Percentiles rank a stretch among this genome's conserved stretches.
Evolutionary conservation across 2,113 vertebrate species (phyloP).

Genomic region (Phodopus roborovskii): DNA sequence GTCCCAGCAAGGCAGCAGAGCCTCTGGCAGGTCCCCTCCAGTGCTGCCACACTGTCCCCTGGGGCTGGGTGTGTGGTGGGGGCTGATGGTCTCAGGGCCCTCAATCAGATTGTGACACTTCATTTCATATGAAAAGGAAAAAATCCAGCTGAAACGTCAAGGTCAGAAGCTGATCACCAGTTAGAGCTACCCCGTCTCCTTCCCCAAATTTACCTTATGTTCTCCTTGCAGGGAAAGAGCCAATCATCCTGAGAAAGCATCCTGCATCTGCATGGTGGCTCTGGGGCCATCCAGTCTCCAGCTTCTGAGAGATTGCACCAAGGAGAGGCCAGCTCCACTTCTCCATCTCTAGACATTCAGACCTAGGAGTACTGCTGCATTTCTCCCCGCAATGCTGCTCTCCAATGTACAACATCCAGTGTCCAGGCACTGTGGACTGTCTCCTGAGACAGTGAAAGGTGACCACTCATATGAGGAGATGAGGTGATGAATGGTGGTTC

Average conservation of each 20-base stretch:
- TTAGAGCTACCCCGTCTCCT: background rate
- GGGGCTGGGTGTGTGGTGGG: background rate
- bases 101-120: background rate
- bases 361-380: background rate
- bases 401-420: background rate
- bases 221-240: background rate
- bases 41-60: background rate
- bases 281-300: background rate
- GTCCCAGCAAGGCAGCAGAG: background rate
- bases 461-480: background rate
- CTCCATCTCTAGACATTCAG: background rate
- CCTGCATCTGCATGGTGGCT: background rate
- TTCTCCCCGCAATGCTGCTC: background rate
- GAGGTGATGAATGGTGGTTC: background rate
- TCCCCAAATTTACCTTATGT: background rate
- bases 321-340: background rate
- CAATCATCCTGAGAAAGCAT: background rate
- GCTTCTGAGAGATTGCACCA: background rate
- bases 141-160: background rate
- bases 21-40: background rate
- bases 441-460: background rate
- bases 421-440: background rate
- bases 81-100: background rate
- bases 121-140: conserved; percentile 31
- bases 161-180: background rate